Percentiles rank a stretch among this genome's conserved stretches.
These are phyloP conservation scores for Poecilus cupreus DNA, from an alignment of 2,888 invertebrate genomes.

Conservation along the genomic window DNA sequence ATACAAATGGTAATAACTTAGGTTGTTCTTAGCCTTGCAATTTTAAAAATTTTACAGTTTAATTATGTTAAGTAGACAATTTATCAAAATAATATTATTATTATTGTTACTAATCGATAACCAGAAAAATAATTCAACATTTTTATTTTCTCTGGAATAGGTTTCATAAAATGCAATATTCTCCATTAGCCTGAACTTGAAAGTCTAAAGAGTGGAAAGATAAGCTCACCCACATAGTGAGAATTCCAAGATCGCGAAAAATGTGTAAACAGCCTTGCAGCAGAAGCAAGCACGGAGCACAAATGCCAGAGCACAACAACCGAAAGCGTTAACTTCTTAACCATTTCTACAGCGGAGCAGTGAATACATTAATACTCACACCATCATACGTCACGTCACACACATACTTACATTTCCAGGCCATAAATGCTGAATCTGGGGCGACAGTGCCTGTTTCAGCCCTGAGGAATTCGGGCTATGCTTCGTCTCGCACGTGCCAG, in stretches of 20 bases:
- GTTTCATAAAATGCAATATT: too few species aligned
- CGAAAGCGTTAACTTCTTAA: conserved; percentile 24
- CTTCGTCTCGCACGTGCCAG: neutral
- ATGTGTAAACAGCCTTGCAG: neutral
- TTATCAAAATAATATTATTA: too few species aligned
- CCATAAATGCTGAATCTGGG: conserved; percentile 22
- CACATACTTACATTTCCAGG: conserved; percentile 29
- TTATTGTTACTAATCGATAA: too few species aligned
- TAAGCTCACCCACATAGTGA: neutral
- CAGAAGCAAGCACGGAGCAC: neutral
- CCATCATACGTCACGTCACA: neutral
- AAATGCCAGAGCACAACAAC: neutral
- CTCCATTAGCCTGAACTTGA: too few species aligned
- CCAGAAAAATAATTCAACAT: too few species aligned
- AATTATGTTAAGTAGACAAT: too few species aligned
- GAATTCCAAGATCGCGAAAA: neutral
- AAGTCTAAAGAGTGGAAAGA: too few species aligned
- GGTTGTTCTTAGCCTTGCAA: too few species aligned
- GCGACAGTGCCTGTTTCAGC: neutral
- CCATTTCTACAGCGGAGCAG: neutral
- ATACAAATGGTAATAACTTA: too few species aligned
- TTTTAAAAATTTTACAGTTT: too few species aligned
- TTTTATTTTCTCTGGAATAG: too few species aligned
- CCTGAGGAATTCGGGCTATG: neutral
- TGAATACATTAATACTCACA: conserved; percentile 13